Percentiles rank a stretch among this genome's conserved stretches.
phyloP scores from a whole-genome alignment of 2,113 vertebrate species.

The Microcebus griseorufus region DNA sequence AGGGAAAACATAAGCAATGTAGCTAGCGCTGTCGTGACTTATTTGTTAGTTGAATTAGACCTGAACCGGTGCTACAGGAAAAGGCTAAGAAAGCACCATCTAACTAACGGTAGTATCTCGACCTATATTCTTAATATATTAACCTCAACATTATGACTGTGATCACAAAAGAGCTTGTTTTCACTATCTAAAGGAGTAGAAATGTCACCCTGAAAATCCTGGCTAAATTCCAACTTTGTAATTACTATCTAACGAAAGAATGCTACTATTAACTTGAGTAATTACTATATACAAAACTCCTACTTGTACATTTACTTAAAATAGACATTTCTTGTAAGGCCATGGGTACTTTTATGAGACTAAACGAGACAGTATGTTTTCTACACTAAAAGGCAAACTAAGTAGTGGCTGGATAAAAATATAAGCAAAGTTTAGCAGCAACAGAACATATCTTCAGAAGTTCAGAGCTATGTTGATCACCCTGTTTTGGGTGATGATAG shows the following conservation, averaged over 20 bases:
- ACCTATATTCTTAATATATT: constrained; percentile 16
- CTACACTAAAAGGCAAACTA: background rate
- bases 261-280: constrained; percentile 64
- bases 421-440: background rate
- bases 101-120: background rate
- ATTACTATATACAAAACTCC: constrained; percentile 56
- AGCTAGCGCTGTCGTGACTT: constrained; percentile 26
- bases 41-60: constrained; percentile 35
- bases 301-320: constrained; percentile 60
- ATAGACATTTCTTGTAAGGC: constrained; percentile 47
- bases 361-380: background rate
- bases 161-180: constrained; percentile 52
- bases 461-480: background rate
- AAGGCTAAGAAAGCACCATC: background rate
- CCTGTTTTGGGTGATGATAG: background rate
- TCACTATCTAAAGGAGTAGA: constrained; percentile 18
- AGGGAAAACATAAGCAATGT: constrained; percentile 42
- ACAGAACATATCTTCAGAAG: background rate
- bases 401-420: background rate
- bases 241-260: constrained; percentile 60
- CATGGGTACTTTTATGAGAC: constrained; percentile 13
- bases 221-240: constrained; percentile 57
- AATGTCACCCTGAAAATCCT: constrained; percentile 11
- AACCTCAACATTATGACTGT: constrained; percentile 35
- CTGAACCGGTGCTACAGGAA: background rate